Conservation (phyloP, 1,140 invertebrate species). For the Brachionus rubens region DNA sequence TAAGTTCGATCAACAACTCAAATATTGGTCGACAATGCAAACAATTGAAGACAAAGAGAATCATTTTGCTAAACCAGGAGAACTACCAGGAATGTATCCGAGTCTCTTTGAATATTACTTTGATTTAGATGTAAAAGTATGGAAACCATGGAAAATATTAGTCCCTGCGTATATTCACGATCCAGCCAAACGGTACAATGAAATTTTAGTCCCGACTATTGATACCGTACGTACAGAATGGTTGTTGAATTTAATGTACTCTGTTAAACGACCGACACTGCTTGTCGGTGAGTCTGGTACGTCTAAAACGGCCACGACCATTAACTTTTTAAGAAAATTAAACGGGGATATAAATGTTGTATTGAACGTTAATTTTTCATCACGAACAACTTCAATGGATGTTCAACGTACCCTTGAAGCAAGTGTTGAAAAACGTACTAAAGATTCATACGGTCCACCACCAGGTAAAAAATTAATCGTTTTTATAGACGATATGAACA, state of each 20-base stretch:
- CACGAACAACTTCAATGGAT: slow-evolving; percentile 79
- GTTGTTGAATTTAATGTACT: slow-evolving; percentile 74
- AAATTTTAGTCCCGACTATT: slow-evolving; percentile 81
- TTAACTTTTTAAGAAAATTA: slow-evolving; percentile 72
- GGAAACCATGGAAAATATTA: slow-evolving; percentile 78
- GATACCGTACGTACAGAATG: slow-evolving; percentile 77
- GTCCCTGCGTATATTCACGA: slow-evolving; percentile 74
- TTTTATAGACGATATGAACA: slow-evolving; percentile 90
- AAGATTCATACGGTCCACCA: slow-evolving; percentile 80
- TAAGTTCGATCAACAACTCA: slow-evolving; percentile 76
- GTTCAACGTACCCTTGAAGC: slow-evolving; percentile 81
- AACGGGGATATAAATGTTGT: slow-evolving; percentile 70
- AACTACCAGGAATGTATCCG: slow-evolving; percentile 68
- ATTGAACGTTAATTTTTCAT: slow-evolving; percentile 82
- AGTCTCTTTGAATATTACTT: slow-evolving; percentile 78
- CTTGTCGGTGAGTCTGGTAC: slow-evolving; percentile 83
- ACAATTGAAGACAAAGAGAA: slow-evolving; percentile 50
- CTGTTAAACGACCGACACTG: slow-evolving; percentile 72
- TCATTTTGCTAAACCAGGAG: slow-evolving; percentile 60
- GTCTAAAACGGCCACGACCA: slow-evolving; percentile 81
- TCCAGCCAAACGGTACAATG: slow-evolving; percentile 68
- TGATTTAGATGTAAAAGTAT: slow-evolving; percentile 67
- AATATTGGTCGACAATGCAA: slow-evolving; percentile 70
- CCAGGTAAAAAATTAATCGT: slow-evolving; percentile 78
- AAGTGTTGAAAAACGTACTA: slow-evolving; percentile 79